These are phyloP conservation scores for Nematopogon swammerdamellus DNA, from an alignment of 2,888 invertebrate genomes.

Conservation along the genomic window DNA sequence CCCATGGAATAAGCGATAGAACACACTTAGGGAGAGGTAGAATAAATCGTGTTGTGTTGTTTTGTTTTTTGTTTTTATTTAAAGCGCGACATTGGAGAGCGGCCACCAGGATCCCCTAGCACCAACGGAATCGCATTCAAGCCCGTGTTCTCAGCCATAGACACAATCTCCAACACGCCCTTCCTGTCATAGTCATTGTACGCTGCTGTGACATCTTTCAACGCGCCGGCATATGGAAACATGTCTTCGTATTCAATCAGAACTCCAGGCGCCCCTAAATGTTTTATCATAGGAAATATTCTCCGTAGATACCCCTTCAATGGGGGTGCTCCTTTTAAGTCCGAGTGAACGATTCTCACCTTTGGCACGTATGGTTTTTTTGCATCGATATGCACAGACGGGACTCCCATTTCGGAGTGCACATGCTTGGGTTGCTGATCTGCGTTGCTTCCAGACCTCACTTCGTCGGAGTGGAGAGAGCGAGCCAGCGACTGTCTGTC, in stretches of 20 bases:
- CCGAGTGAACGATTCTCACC: conserved; percentile 69
- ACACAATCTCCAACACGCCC: conserved; percentile 25
- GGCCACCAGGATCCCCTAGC: no score
- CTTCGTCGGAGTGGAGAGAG: conserved; percentile 77
- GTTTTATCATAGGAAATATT: conserved; percentile 59
- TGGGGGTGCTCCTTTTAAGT: conserved; percentile 82
- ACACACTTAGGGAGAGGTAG: no score
- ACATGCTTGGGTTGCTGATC: conserved; percentile 11
- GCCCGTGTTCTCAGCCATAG: conserved; percentile 24
- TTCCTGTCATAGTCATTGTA: conserved; percentile 59
- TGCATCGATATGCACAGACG: conserved; percentile 29
- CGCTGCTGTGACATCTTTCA: conserved; percentile 60
- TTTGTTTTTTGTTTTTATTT: no score
- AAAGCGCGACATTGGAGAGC: no score
- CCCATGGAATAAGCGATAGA: no score
- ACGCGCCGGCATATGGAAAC: conserved; percentile 69
- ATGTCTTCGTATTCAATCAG: conserved; percentile 86
- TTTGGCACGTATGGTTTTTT: conserved; percentile 40
- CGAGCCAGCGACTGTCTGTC: conserved; percentile 47
- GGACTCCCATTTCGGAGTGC: conserved; percentile 27
- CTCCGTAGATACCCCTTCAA: conserved; percentile 58
- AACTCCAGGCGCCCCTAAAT: conserved; percentile 71
- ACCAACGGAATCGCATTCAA: conserved; percentile 74
- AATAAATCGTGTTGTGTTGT: no score
- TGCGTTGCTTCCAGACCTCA: conserved; percentile 34